Percentiles rank a stretch among this genome's conserved stretches.
Conservation (phyloP, 2,797 vertebrate genomes). For the Diceros bicornis region DNA sequence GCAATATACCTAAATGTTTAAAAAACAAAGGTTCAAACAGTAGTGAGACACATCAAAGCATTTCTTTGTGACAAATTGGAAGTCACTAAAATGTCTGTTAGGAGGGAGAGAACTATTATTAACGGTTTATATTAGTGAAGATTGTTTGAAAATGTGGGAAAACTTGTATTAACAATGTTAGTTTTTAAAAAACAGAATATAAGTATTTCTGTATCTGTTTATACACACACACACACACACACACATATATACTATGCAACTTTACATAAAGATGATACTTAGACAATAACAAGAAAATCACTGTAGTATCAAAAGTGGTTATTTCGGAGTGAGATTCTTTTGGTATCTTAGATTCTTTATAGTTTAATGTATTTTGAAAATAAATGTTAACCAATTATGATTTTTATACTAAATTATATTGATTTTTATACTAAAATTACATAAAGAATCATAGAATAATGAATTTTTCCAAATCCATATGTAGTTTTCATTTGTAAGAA, state of each 20-base stretch:
- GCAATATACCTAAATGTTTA: neutral
- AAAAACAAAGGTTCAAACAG: slow-evolving; percentile 28
- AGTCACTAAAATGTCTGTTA: slow-evolving; percentile 39
- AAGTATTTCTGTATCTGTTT: neutral
- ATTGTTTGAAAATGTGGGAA: slow-evolving; percentile 9
- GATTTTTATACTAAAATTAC: neutral
- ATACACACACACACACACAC: neutral
- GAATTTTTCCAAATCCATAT: neutral
- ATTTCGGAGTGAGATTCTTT: slow-evolving; percentile 33
- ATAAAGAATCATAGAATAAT: slow-evolving; percentile 60
- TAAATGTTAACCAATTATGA: slow-evolving; percentile 25
- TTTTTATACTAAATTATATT: slow-evolving; percentile 54
- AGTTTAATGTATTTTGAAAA: slow-evolving; percentile 26
- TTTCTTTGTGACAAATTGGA: slow-evolving; percentile 59
- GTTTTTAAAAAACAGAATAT: slow-evolving; percentile 34
- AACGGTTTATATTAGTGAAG: neutral
- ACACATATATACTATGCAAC: neutral
- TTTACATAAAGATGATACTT: neutral
- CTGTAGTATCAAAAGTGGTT: neutral
- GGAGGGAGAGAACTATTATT: slow-evolving; percentile 11
- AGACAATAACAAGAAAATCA: slow-evolving; percentile 37
- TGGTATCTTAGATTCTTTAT: neutral
- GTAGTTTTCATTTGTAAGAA: slow-evolving; percentile 31
- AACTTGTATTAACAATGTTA: slow-evolving; percentile 45
- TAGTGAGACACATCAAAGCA: slow-evolving; percentile 45